Evolutionary conservation across 1,140 invertebrate species (phyloP).

Genomic region (Zophobas morio): DNA sequence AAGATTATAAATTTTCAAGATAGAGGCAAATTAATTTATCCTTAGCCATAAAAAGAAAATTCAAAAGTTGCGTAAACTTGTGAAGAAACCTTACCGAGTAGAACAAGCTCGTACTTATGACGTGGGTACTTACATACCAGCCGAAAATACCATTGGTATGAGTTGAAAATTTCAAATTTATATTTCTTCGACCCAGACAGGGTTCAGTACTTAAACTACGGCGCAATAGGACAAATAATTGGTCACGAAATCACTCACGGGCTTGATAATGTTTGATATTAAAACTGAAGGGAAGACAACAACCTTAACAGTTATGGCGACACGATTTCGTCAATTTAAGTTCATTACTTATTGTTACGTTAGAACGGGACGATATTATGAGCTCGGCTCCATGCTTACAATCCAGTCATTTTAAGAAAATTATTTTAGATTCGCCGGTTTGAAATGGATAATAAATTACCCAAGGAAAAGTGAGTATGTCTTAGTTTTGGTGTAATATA

Average conservation of each 20-base stretch:
- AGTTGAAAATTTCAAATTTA: slow-evolving; percentile 7
- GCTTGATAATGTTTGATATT: too few relatives aligned
- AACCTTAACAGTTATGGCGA: too few relatives aligned
- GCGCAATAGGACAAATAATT: slow-evolving; percentile 68
- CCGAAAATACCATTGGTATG: slow-evolving; percentile 74
- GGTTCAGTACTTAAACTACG: slow-evolving; percentile 86
- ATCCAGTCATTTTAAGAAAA: too few relatives aligned
- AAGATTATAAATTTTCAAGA: background rate
- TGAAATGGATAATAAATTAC: background rate
- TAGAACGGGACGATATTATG: too few relatives aligned
- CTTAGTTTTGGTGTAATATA: too few relatives aligned
- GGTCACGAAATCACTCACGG: too few relatives aligned
- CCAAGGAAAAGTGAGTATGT: too few relatives aligned
- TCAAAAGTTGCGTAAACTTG: slow-evolving; percentile 69
- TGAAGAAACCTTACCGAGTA: slow-evolving; percentile 75
- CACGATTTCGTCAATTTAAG: too few relatives aligned
- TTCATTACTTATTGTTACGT: too few relatives aligned
- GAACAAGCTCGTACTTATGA: slow-evolving; percentile 71
- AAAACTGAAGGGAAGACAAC: too few relatives aligned
- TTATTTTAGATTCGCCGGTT: background rate
- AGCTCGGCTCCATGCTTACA: too few relatives aligned
- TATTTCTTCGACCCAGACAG: slow-evolving; percentile 52
- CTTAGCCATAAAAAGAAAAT: slow-evolving; percentile 57
- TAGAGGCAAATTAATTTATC: background rate
- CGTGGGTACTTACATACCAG: slow-evolving; percentile 74